Evolutionary conservation across 2,888 invertebrate genomes (phyloP).

Genomic region (Perizoma affinitatum): DNA sequence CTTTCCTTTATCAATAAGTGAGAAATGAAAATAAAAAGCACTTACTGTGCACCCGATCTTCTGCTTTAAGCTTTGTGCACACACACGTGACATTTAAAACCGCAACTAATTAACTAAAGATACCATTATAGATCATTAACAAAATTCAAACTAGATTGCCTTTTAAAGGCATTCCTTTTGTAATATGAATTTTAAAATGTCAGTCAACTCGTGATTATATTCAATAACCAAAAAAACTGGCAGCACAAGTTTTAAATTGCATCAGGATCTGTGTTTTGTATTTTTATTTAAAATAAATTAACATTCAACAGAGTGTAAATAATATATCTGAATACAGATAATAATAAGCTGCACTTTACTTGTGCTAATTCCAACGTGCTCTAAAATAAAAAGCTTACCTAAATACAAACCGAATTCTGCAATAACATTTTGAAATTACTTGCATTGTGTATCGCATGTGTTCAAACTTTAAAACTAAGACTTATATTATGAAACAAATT

Average conservation of each 20-base stretch:
- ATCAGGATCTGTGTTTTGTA: background rate
- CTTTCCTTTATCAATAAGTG: too few species aligned
- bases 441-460: constrained; percentile 2
- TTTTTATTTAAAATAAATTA: too few species aligned
- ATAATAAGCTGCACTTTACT: constrained; percentile 4
- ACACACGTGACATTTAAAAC: constrained; percentile 27
- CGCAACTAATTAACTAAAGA: constrained; percentile 2
- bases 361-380: constrained; percentile 4
- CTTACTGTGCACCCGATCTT: constrained; percentile 2
- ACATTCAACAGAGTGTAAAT: background rate
- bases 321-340: constrained; percentile 1
- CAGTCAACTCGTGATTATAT: background rate
- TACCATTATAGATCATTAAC: background rate
- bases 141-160: background rate
- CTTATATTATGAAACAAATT: constrained; percentile 1
- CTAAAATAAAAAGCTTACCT: background rate
- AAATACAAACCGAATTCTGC: background rate
- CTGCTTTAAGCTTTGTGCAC: constrained; percentile 23
- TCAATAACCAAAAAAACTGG: constrained; percentile 8
- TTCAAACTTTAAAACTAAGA: background rate
- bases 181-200: background rate
- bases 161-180: background rate
- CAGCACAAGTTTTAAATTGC: constrained; percentile 1
- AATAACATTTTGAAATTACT: background rate
- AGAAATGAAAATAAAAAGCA: background rate